Evolutionary conservation across 1,140 invertebrate genomes (phyloP).

Genomic region (Cataglyphis hispanica): DNA sequence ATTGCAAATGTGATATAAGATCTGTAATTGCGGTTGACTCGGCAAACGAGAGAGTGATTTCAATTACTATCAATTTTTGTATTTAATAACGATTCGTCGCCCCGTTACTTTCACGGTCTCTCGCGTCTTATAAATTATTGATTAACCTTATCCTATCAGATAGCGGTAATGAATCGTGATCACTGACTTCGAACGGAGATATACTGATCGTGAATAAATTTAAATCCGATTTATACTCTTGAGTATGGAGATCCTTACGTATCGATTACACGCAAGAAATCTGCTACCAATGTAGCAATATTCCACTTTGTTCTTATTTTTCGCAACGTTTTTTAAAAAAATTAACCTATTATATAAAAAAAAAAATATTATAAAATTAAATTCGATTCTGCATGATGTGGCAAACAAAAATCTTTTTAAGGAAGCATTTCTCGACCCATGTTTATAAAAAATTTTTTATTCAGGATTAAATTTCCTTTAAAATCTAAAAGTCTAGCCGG

Average conservation of each 20-base stretch:
- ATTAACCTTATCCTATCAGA: conserved; percentile 46
- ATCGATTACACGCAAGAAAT: not conserved
- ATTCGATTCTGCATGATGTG: not conserved
- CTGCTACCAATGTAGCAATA: not conserved
- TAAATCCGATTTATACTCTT: conserved; percentile 33
- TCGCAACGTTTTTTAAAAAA: not conserved
- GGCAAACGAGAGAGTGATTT: not conserved
- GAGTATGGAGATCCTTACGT: not conserved
- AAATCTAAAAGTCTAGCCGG: too few species aligned
- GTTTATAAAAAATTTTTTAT: too few species aligned
- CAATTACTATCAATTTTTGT: conserved; percentile 29
- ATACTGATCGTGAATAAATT: conserved; percentile 50
- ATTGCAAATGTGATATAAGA: not conserved
- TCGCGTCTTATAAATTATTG: conserved; percentile 43
- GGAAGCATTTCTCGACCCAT: too few species aligned
- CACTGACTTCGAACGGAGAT: conserved; percentile 18
- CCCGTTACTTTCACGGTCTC: conserved; percentile 1
- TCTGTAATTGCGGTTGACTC: conserved; percentile 13
- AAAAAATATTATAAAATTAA: not conserved
- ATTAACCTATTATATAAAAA: not conserved
- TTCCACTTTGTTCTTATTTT: not conserved
- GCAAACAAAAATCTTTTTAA: not conserved
- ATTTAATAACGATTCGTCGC: conserved; percentile 22
- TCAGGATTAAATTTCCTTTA: too few species aligned
- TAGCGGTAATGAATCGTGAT: conserved; percentile 49